Percentiles rank a stretch among this genome's conserved stretches.
Conservation (phyloP, 1,140 invertebrate species). For the Cephus cinctus region DNA sequence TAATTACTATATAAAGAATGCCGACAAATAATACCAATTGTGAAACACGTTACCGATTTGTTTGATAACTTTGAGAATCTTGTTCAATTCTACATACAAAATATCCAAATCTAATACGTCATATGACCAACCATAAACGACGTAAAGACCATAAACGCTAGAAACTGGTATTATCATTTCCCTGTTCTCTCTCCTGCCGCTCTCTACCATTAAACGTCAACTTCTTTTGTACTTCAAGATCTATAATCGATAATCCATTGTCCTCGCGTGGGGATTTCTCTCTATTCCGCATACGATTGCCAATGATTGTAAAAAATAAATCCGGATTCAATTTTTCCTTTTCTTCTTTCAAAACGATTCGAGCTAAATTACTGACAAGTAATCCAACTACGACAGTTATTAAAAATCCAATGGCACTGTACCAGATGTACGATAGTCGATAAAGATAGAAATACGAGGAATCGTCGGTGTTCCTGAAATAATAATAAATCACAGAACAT, state of each 20-base stretch:
- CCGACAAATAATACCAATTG: no score
- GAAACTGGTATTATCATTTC: no score
- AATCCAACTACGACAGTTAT: conserved; percentile 68
- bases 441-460: conserved; percentile 56
- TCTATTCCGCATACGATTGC: conserved; percentile 39
- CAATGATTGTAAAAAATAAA: conserved; percentile 65
- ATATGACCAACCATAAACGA: no score
- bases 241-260: not conserved
- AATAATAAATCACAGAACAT: conserved; percentile 11
- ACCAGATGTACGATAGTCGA: conserved; percentile 87
- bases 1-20: no score
- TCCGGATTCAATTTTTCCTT: conserved; percentile 54
- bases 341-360: conserved; percentile 18
- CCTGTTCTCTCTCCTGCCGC: no score
- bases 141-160: no score
- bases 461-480: conserved; percentile 22
- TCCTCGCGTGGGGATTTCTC: not conserved
- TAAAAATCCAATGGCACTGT: conserved; percentile 68
- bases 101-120: no score
- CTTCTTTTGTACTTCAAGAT: not conserved
- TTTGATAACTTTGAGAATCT: no score
- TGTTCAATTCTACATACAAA: no score
- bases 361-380: conserved; percentile 55
- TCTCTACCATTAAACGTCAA: no score
- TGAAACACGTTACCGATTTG: no score